Base-by-base conservation (phyloP, 2,797 vertebrate genomes). In the Myotis planiceps region DNA sequence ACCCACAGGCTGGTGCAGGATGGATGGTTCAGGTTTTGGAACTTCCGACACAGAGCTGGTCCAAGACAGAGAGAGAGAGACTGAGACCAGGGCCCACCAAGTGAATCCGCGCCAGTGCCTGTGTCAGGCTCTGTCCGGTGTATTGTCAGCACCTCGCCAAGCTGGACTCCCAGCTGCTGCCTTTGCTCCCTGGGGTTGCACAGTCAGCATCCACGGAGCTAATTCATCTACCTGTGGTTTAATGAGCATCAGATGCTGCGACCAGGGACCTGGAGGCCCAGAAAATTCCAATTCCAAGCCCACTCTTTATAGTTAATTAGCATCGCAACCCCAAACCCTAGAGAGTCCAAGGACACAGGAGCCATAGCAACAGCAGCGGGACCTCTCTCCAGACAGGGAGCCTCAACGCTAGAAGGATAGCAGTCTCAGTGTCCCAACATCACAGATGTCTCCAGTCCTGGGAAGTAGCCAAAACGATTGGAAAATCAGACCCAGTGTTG, bases 221-320 rank as follows among this genome's bases (percentile, higher is more conserved):
- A 79, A 85, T 95, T 83, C 84, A 87, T 90, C 96, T 86, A 93
- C 95, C 79, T 96, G 58, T 74, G 93, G 82, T 91, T 95, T 96
- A 55, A 58, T 84, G 84, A 96, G 75, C 78, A 42, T 71, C 92
- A 39, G 34, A 95, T 94, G 88, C 92, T 79, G 29, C 29, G 29
- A 80, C 27, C 94, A 93, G 96, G 97, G 96, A 80, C 69, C 3
- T 16, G 1, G 68, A 90, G 76, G 94, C 69, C 94, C 96, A 97
- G 55, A 90, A 97, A 97, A 98, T 79, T 95, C 76, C 96, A 90
- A 60, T 97, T 96, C 96, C 96, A 97, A 88, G 94, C 96, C 95
- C 81, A 96, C 94, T 97, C 94, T 95, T 98, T 97, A 95, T 47
- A 93, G 96, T 97, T 86, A 97, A 98, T 98, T 96, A 98, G 68